These are phyloP conservation scores for Embiotoca jacksoni DNA, from an alignment of 2,113 vertebrate genomes.

Conservation along the genomic window DNA sequence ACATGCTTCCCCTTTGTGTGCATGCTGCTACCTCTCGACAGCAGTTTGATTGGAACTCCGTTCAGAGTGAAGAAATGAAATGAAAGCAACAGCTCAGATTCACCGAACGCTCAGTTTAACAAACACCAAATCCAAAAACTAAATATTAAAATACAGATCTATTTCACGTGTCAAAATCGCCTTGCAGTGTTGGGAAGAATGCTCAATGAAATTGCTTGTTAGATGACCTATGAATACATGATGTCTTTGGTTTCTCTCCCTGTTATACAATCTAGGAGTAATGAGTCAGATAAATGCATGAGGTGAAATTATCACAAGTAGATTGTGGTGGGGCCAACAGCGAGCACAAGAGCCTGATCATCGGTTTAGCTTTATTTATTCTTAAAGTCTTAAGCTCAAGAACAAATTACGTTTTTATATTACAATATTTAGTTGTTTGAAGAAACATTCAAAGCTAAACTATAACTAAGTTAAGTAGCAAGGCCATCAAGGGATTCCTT, in stretches of 20 bases:
- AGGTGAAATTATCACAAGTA: background rate
- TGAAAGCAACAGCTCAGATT: background rate
- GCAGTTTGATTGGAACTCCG: background rate
- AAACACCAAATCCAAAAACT: background rate
- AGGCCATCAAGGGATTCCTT: too few species aligned
- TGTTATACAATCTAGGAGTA: background rate
- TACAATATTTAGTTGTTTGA: too few species aligned
- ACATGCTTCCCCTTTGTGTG: background rate
- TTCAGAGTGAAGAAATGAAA: background rate
- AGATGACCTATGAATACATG: background rate
- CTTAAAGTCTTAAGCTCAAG: background rate
- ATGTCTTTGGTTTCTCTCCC: background rate
- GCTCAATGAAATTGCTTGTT: background rate
- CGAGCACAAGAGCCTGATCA: background rate
- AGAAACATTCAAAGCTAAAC: too few species aligned
- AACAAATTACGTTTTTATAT: too few species aligned
- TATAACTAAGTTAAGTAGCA: too few species aligned
- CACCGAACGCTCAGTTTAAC: background rate
- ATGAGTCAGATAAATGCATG: background rate
- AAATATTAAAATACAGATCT: too few species aligned
- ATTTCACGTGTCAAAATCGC: too few species aligned
- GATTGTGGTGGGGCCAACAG: too few species aligned
- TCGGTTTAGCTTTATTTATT: background rate
- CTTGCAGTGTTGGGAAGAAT: too few species aligned
- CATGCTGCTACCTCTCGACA: background rate